Conservation (phyloP, 2,888 invertebrate species). For the Catocala fraxini region DNA sequence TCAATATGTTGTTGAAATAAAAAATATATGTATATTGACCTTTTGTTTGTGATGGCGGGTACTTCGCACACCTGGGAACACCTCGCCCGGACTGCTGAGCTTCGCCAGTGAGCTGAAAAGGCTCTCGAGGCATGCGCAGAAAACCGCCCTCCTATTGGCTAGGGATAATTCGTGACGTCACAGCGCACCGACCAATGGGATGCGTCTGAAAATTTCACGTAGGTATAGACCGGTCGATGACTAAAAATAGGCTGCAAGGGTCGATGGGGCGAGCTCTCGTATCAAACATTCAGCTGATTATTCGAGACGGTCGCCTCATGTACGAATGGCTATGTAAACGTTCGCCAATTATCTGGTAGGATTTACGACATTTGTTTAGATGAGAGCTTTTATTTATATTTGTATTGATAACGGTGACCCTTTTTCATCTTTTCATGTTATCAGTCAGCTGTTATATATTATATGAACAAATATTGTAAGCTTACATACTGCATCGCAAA, state of each 20-base stretch:
- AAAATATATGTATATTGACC: slow-evolving; percentile 72
- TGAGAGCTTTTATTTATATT: background rate
- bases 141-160: slow-evolving; percentile 71
- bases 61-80: slow-evolving; percentile 83
- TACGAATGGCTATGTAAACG: slow-evolving; percentile 44
- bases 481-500: too few relatives aligned
- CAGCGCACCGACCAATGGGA: slow-evolving; percentile 67
- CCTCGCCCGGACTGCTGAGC: slow-evolving; percentile 81
- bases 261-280: slow-evolving; percentile 46
- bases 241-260: slow-evolving; percentile 78
- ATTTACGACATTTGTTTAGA: slow-evolving; percentile 7
- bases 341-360: slow-evolving; percentile 12
- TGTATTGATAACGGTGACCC: too few relatives aligned
- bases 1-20: slow-evolving; percentile 57
- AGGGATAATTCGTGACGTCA: slow-evolving; percentile 74
- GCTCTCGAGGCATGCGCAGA: slow-evolving; percentile 75
- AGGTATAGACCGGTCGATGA: slow-evolving; percentile 82
- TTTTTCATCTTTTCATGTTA: too few relatives aligned
- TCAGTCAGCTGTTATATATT: too few relatives aligned
- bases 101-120: slow-evolving; percentile 64
- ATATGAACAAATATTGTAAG: too few relatives aligned
- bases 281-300: slow-evolving; percentile 54
- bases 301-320: slow-evolving; percentile 36
- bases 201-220: slow-evolving; percentile 80
- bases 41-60: slow-evolving; percentile 70